Conservation (phyloP, 2,113 vertebrate species). For the Cyphomyrus plagiostoma region DNA sequence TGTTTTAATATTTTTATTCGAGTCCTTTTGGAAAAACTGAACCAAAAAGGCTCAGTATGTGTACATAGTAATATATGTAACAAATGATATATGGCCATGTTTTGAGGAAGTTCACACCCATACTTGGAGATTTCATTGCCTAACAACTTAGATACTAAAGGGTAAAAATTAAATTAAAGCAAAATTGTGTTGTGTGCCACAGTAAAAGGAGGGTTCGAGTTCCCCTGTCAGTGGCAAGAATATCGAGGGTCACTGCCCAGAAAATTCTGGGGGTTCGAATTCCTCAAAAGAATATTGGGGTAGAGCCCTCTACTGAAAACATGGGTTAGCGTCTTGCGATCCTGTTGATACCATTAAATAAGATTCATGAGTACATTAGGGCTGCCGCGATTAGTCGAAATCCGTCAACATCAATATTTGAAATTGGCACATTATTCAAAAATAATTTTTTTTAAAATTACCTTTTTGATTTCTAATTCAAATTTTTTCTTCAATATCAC, state of each 20-base stretch:
- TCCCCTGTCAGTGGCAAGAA: not conserved
- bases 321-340: not conserved
- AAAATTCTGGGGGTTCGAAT: not conserved
- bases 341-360: not conserved
- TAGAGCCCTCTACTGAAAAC: not conserved
- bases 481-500: no score
- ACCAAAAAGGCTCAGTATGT: not conserved
- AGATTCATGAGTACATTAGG: not conserved
- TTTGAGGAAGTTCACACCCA: not conserved
- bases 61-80: not conserved
- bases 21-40: not conserved
- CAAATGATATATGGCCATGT: not conserved
- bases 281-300: not conserved
- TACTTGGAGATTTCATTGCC: not conserved
- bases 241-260: not conserved
- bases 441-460: no score
- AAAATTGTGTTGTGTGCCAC: not conserved
- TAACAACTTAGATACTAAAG: not conserved
- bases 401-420: no score
- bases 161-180: not conserved
- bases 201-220: not conserved
- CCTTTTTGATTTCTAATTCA: no score
- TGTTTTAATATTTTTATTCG: not conserved
- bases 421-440: no score
- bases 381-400: no score